Percentiles rank a stretch among this genome's conserved stretches.
These are phyloP conservation scores for Poecile montanus DNA, from an alignment of 2,797 vertebrate genomes.

Conservation along the genomic window DNA sequence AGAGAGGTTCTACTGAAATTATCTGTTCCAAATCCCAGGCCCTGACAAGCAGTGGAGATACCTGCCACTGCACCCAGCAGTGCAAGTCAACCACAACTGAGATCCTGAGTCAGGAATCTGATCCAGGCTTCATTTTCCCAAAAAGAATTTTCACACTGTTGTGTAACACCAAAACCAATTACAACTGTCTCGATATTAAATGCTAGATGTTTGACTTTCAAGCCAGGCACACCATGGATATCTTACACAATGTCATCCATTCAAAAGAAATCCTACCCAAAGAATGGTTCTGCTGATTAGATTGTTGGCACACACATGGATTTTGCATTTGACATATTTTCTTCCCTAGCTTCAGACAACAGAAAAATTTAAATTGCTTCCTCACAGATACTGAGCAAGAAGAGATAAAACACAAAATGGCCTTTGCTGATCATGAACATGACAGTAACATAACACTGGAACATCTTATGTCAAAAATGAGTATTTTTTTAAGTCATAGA, in stretches of 20 bases:
- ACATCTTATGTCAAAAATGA: not conserved
- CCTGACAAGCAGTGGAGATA: not conserved
- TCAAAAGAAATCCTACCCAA: not conserved
- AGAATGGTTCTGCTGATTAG: not conserved
- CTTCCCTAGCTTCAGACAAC: not conserved
- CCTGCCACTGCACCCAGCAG: not conserved
- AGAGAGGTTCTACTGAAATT: not conserved
- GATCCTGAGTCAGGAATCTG: not conserved
- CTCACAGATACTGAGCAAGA: not conserved
- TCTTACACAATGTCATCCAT: not conserved
- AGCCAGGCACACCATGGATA: not conserved
- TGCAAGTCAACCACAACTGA: not conserved
- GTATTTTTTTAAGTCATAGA: not conserved
- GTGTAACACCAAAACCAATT: not conserved
- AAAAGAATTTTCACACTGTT: not conserved
- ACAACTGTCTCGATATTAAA: not conserved
- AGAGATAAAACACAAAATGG: not conserved
- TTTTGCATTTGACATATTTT: not conserved
- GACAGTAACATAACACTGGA: not conserved
- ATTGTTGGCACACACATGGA: not conserved
- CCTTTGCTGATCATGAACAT: not conserved
- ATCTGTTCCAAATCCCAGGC: not conserved
- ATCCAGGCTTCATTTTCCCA: not conserved
- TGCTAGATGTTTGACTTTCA: not conserved
- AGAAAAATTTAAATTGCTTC: not conserved